Conservation (phyloP, 1,140 invertebrate genomes). For the Drosophila persimilis region DNA sequence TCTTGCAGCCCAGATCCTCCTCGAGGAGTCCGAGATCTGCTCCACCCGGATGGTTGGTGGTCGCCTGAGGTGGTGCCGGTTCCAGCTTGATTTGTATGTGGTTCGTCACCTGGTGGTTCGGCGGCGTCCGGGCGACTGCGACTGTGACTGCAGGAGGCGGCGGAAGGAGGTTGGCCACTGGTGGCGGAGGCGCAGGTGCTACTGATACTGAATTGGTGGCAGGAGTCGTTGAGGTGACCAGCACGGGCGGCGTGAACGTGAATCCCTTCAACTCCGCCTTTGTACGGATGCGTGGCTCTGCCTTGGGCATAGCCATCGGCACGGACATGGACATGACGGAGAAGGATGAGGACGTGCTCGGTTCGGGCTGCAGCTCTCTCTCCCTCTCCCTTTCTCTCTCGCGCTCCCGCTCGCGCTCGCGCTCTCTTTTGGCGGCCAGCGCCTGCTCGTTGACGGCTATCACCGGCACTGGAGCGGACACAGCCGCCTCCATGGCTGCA, state of each 20-base stretch:
- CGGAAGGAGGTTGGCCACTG: neutral
- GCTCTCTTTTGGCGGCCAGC: constrained; percentile 38
- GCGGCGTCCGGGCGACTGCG: constrained; percentile 12
- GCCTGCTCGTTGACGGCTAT: constrained; percentile 67
- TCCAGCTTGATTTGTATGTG: constrained; percentile 69
- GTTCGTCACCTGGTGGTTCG: constrained; percentile 52
- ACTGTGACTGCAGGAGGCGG: too few relatives aligned
- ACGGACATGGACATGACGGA: neutral
- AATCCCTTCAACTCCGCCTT: constrained; percentile 92
- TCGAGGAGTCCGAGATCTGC: constrained; percentile 38
- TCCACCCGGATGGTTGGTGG: neutral
- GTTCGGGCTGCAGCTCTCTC: constrained; percentile 24
- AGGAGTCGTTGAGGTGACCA: constrained; percentile 51
- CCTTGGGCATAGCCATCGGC: constrained; percentile 73
- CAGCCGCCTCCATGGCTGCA: constrained; percentile 25
- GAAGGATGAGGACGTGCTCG: constrained; percentile 6
- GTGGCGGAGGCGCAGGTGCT: neutral
- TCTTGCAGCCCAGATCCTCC: constrained; percentile 30
- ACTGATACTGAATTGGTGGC: neutral
- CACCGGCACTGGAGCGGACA: constrained; percentile 54
- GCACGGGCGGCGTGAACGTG: constrained; percentile 62
- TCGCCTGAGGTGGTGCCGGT: constrained; percentile 32
- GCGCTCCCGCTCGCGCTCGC: constrained; percentile 18
- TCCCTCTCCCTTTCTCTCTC: constrained; percentile 25
- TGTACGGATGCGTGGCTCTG: constrained; percentile 89